phyloP scores from a whole-genome alignment of 2,113 vertebrate species.

The Callospermophilus lateralis region DNA sequence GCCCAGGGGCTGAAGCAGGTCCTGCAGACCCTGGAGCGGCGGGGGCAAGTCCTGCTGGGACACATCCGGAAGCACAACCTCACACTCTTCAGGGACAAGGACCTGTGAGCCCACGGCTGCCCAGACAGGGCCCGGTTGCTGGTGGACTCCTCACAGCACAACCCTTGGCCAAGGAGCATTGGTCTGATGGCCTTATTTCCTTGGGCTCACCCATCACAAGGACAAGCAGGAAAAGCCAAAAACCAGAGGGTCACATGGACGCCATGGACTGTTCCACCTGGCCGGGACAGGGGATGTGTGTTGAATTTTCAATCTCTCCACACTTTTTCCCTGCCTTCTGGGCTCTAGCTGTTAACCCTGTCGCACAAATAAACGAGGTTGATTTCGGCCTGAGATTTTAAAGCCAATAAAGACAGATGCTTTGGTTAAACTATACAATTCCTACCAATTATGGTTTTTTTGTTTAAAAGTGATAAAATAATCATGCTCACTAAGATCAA shows the following conservation, averaged over 20 bases:
- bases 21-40: slow-evolving; percentile 87
- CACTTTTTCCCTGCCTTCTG: background rate
- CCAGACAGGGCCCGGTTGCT: accelerated
- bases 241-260: background rate
- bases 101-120: accelerated
- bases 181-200: accelerated
- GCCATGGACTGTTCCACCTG: accelerated
- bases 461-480: background rate
- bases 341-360: background rate
- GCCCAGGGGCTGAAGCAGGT: slow-evolving; percentile 85
- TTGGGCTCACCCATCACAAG: background rate
- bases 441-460: background rate
- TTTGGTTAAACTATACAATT: background rate
- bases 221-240: background rate
- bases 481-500: background rate
- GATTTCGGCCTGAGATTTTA: background rate
- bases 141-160: accelerated
- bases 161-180: background rate
- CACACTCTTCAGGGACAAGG: slow-evolving; percentile 78
- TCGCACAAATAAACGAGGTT: background rate
- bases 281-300: background rate
- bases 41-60: slow-evolving; percentile 89
- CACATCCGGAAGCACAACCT: slow-evolving; percentile 90
- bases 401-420: background rate
- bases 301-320: background rate